These are phyloP conservation scores for Oscheius onirici DNA, from an alignment of 2,888 invertebrate species.

Conservation along the genomic window DNA sequence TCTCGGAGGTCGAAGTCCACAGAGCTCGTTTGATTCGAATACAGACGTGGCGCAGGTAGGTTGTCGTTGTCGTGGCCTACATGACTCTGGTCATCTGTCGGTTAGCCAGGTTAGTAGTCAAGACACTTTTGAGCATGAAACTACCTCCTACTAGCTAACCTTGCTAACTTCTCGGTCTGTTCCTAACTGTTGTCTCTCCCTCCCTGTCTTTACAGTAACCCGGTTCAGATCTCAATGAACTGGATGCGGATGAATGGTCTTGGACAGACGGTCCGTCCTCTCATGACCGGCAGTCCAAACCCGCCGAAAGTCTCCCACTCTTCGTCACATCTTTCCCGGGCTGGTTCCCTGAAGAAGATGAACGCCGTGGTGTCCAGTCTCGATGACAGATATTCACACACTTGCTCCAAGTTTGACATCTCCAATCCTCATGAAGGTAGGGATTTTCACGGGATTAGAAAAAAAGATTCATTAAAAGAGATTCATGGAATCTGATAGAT, in stretches of 20 bases:
- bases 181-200: background rate
- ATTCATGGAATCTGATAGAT: no score
- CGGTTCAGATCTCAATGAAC: constrained; percentile 64
- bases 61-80: constrained; percentile 20
- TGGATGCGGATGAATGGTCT: constrained; percentile 69
- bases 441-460: no score
- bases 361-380: constrained; percentile 43
- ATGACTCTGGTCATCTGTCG: constrained; percentile 11
- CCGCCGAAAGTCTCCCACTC: constrained; percentile 48
- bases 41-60: constrained; percentile 67
- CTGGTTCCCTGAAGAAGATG: constrained; percentile 49
- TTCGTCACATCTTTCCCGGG: constrained; percentile 42
- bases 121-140: background rate
- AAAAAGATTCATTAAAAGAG: no score
- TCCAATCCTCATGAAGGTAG: constrained; percentile 23
- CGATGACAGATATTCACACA: constrained; percentile 40
- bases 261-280: constrained; percentile 46
- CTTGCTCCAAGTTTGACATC: constrained; percentile 42
- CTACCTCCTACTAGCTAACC: constrained; percentile 5
- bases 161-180: background rate
- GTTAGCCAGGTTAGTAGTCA: constrained; percentile 23
- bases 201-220: background rate
- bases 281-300: constrained; percentile 45
- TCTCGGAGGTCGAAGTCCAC: constrained; percentile 65
- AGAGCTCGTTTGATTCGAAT: constrained; percentile 67